These are phyloP conservation scores for Heliconius hewitsoni DNA, from an alignment of 1,140 invertebrate species.

Conservation along the genomic window DNA sequence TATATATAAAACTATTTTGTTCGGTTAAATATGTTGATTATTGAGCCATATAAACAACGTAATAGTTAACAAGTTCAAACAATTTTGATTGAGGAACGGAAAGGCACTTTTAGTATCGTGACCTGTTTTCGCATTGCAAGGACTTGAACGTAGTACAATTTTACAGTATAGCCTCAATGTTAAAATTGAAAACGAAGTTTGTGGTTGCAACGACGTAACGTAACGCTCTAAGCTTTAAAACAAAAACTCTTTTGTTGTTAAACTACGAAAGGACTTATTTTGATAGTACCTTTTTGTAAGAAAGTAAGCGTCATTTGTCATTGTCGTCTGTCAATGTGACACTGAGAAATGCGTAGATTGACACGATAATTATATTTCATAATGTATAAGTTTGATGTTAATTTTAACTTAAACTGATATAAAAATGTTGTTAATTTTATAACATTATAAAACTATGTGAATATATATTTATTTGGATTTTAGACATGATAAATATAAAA, in stretches of 20 bases:
- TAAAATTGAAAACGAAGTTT: constrained; percentile 57
- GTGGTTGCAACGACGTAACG: constrained; percentile 41
- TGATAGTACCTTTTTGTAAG: constrained; percentile 28
- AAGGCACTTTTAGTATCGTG: constrained; percentile 40
- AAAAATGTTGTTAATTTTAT: neutral
- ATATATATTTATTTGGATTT: neutral
- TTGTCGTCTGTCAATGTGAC: constrained; percentile 49
- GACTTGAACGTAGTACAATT: constrained; percentile 39
- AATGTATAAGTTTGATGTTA: constrained; percentile 26
- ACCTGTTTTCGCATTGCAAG: constrained; percentile 39
- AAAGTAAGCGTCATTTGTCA: constrained; percentile 57
- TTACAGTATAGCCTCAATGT: constrained; percentile 23
- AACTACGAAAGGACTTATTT: constrained; percentile 32
- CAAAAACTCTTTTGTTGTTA: constrained; percentile 46
- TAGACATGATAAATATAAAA: neutral
- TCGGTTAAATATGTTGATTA: neutral
- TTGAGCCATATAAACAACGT: neutral
- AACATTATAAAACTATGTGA: neutral
- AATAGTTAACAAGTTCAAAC: neutral
- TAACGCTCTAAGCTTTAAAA: constrained; percentile 45
- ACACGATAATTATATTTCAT: constrained; percentile 50
- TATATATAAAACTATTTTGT: neutral
- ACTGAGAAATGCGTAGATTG: constrained; percentile 42
- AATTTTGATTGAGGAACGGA: constrained; percentile 9
- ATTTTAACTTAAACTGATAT: neutral